Evolutionary conservation across 2,888 invertebrate genomes (phyloP), one percentile per base, ranked within the genome.

Genomic region (Apamea anceps): DNA sequence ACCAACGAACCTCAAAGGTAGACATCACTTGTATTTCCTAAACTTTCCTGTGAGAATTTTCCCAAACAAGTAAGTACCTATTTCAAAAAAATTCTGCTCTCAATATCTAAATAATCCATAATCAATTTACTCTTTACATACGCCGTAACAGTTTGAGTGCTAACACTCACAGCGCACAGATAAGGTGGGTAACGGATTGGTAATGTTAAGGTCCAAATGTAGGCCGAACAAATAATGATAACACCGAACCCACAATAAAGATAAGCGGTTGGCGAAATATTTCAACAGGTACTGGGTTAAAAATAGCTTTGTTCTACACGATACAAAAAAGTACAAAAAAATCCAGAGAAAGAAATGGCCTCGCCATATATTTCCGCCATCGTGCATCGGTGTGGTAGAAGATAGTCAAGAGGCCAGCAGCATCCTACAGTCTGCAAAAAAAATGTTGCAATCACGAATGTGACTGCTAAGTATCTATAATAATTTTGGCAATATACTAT

Each of bases 151-250:
- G 76, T 85, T 86, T 72, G 68, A 84, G 88, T 87, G 87, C 73
- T 84, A 83, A 90, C 83, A 81, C 82, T 86, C 85, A 84, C 86
- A 90, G 76, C 72, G 54, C 57, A 84, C 37, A 89, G 91, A 93
- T 92, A 93, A 92, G 87, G 48, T 37, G 75, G 88, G 67, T 48
- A 83, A 80, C 75, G 74, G 83, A 90, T 86, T 87, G 86, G 83
- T 88, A 91, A 89, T 88, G 83, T 87, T 88, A 85, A 86, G 86
- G 88, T 79, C 85, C 77, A 85, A 90, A 93, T 89, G 88, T 92
- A 87, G 93, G 90, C 77, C 90, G 85, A 79, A 88, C 85, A 85
- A 77, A 90, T 90, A 90, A 84, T 81, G 93, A 93, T 93, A 93
- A 90, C 87, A 83, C 70, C 79, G 65, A 86, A 74, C 88, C 77